These are phyloP conservation scores for Trematomus loennbergii DNA, from an alignment of 2,113 vertebrate genomes.

Conservation along the genomic window DNA sequence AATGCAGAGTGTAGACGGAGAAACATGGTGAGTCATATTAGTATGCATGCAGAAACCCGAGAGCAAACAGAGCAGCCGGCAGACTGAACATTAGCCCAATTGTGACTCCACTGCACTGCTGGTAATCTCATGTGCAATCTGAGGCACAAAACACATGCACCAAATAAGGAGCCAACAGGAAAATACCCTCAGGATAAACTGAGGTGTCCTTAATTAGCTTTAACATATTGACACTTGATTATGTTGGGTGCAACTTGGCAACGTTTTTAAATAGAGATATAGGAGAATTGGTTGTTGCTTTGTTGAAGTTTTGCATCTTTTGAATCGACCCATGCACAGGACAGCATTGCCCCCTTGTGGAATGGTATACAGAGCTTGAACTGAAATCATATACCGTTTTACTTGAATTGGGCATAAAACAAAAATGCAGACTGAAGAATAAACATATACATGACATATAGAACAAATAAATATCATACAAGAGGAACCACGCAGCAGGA, in stretches of 20 bases:
- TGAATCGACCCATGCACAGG: conserved; percentile 9
- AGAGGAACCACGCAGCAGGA: not conserved
- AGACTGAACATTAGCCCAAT: conserved; percentile 38
- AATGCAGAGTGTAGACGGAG: not conserved
- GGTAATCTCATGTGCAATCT: conserved; percentile 14
- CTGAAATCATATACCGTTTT: not conserved
- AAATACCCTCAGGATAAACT: not conserved
- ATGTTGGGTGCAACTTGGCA: not conserved
- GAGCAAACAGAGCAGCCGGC: conserved; percentile 14
- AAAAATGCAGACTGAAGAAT: not conserved
- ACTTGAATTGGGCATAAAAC: not conserved
- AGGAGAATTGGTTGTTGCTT: not conserved
- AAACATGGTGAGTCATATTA: conserved; percentile 15
- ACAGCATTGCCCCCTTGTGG: conserved; percentile 78
- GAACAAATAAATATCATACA: not conserved
- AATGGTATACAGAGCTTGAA: conserved; percentile 14
- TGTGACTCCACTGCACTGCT: conserved; percentile 23
- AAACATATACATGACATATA: no score
- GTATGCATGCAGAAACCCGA: conserved; percentile 24
- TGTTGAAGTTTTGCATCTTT: not conserved
- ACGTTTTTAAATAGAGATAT: not conserved
- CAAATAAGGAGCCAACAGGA: conserved; percentile 11
- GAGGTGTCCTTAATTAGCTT: not conserved
- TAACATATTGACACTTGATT: not conserved
- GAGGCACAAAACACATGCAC: no score